phyloP scores from a whole-genome alignment of 2,113 vertebrate species.

The Nipponia nippon region DNA sequence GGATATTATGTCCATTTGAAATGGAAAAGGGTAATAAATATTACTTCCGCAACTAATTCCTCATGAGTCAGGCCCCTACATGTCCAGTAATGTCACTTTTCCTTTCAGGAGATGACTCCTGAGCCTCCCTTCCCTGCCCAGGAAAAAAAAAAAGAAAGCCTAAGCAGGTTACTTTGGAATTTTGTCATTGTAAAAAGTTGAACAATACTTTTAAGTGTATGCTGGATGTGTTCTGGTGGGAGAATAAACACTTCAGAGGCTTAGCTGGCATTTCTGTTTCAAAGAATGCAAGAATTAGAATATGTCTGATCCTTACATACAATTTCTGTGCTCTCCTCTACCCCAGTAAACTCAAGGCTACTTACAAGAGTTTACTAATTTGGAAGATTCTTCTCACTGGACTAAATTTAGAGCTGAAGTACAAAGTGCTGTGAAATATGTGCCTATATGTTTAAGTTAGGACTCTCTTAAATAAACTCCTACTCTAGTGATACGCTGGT shows the following conservation, averaged over 20 bases:
- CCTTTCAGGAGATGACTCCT: neutral
- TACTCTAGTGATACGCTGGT: neutral
- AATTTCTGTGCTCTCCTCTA: neutral
- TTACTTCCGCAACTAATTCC: neutral
- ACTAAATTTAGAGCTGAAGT: neutral
- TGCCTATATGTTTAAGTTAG: neutral
- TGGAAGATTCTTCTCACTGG: neutral
- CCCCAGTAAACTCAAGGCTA: neutral
- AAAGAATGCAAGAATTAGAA: neutral
- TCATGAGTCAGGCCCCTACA: neutral
- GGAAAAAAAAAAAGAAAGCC: neutral
- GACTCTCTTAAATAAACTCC: neutral
- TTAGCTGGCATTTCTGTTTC: neutral
- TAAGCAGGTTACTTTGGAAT: neutral
- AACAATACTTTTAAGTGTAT: neutral
- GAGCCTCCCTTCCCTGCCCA: neutral
- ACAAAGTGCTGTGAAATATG: neutral
- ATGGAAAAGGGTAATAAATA: neutral
- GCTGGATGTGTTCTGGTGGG: neutral
- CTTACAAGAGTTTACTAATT: neutral
- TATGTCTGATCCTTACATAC: neutral
- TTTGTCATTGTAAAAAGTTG: neutral
- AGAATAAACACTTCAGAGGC: neutral
- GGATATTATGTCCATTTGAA: neutral
- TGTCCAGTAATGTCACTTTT: neutral